Evolutionary conservation across 2,888 invertebrate species (phyloP), one percentile per base, ranked within the genome.

Genomic region (Alloplasta piceator): DNA sequence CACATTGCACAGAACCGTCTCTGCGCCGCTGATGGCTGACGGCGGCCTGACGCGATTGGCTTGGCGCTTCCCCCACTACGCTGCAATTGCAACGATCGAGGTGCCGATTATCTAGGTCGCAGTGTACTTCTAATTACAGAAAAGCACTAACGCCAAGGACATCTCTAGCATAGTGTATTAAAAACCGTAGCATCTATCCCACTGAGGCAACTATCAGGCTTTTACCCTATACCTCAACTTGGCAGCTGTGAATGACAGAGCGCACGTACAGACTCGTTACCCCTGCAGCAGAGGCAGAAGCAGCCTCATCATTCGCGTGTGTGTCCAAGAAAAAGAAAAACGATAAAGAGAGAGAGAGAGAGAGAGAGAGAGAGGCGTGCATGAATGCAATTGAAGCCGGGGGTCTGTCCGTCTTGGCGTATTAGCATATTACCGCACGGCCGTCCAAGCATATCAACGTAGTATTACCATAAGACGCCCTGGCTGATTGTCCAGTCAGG

Each of bases 391-490:
- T 71, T 74, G 70, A 66, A 64, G 46, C 70, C 39, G 56, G 68
- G 58, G 73, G 78, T 70, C 70, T 74, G 78, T 82, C 78, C 72
- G 78, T 82, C 82, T 78, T 78, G 74, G 77, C 56, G 82, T 77
- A 85, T 86, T 86, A 86, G 82, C 86, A 84, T 85, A 81, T 85
- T 82, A 81, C 84, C 81, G 70, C 76, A 80, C 80, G 72, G 75
- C 78, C 80, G 75, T 82, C 83, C 64, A 75, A 83, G 75, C 80
- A 78, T 75, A 82, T 78, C 82, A 78, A 80, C 78, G 60, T 71
- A 66, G 76, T 61, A 83, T 82, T 82, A 82, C 66, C 82, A 82
- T 78, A 78, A 66, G 71, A 68, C 68, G 73, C 64, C 60, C 52
- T 58, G 64, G 70, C 70, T 64, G 77, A 81, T 78, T 82, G 82